phyloP scores from a whole-genome alignment of 2,888 invertebrate species.

The Metopia argyrocephala region DNA sequence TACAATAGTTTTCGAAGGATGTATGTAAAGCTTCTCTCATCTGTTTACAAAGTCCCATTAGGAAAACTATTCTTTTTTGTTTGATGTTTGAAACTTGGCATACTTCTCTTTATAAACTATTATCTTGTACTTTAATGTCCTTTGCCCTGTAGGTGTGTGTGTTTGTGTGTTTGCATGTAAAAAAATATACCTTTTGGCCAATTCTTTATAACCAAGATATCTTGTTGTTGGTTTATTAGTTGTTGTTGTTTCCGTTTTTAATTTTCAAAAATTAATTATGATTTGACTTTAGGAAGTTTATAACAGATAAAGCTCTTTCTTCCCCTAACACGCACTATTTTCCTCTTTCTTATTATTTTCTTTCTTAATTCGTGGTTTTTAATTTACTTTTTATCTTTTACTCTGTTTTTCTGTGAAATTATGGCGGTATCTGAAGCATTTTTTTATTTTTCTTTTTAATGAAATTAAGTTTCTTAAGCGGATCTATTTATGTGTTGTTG shows the following conservation, averaged over 20 bases:
- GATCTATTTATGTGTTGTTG: slow-evolving; percentile 1
- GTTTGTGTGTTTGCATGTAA: background rate
- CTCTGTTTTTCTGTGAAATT: slow-evolving; percentile 24
- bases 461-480: slow-evolving; percentile 48
- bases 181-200: slow-evolving; percentile 4
- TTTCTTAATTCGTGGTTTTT: slow-evolving; percentile 34
- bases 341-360: background rate
- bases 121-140: background rate
- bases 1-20: too few relatives aligned
- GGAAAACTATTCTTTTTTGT: too few relatives aligned
- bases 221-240: slow-evolving; percentile 36
- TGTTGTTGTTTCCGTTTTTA: slow-evolving; percentile 5
- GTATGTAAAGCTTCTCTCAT: too few relatives aligned
- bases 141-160: background rate
- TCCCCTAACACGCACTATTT: background rate
- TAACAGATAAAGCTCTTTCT: slow-evolving; percentile 15
- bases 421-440: background rate
- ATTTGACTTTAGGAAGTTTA: slow-evolving; percentile 45
- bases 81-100: background rate
- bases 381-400: slow-evolving; percentile 45
- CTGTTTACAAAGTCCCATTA: too few relatives aligned
- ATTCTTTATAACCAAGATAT: slow-evolving; percentile 29
- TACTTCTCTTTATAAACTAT: background rate
- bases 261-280: slow-evolving; percentile 53
- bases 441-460: background rate